Evolutionary conservation across 2,113 vertebrate species (phyloP), one percentile per base, ranked within the genome.

Genomic region (Sylvietta virens): DNA sequence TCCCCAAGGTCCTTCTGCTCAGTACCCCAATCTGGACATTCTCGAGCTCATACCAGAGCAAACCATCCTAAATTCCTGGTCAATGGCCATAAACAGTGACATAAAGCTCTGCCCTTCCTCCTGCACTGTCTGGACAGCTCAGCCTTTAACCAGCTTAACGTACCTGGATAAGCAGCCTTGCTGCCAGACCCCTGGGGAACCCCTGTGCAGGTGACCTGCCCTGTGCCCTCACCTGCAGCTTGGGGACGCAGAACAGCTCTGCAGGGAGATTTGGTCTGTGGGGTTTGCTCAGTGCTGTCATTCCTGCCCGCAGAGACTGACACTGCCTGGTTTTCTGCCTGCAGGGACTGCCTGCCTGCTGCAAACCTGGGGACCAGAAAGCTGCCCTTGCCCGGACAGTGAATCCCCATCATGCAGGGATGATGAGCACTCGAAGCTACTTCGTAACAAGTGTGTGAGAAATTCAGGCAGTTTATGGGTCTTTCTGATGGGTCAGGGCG

Each of bases 271-370:
- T 35, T 19, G 28, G 1, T 31, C 11, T 4, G 7, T 16, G 4
- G 7, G 13, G 40, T 60, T 9, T 47, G 58, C 31, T 73, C 10
- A 51, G 48, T 3, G 1, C 31, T 0, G 0, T 15, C 42, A 22
- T 45, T 79, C 51, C 48, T 45, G 4, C 65, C 77, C 28, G 12
- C 24, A 28, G 72, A 31, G 40, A 7, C 4, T 37, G 51, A 5
- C 18, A 3, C 3, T 44, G 60, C 56, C 35, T 14, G 56, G n/a
- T 31, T 26, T 48, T 30, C 58, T 53, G 3, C 60, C 64, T 45
- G 42, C 31, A 28, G 78, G 53, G 24, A 5, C 78, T 70, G 35
- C 22, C 22, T 37, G 19, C 53, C 33, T 21, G 62, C 54, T 45
- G 54, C 54, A 70, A 28, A 61, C 18, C 47, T 1, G 2, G 10